phyloP scores from a whole-genome alignment of 2,113 vertebrate genomes.

The Hippocampus abdominalis region DNA sequence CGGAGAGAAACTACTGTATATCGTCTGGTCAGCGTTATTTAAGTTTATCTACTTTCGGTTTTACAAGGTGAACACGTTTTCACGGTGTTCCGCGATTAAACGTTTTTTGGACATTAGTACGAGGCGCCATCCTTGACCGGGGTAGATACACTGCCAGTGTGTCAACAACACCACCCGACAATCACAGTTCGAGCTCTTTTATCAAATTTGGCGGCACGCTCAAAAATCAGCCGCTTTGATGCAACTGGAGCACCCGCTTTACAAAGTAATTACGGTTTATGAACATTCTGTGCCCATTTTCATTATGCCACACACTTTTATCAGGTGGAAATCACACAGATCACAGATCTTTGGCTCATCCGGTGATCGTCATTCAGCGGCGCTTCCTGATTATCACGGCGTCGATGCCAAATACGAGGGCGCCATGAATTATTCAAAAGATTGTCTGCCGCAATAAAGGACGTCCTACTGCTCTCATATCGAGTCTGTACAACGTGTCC shows the following conservation, averaged over 20 bases:
- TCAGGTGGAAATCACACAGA: conserved; percentile 21
- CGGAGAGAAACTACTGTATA: no score
- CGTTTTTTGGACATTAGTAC: no score
- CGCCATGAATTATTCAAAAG: conserved; percentile 49
- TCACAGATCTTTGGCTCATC: conserved; percentile 38
- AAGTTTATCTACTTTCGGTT: no score
- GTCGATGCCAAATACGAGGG: conserved; percentile 42
- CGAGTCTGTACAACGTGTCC: conserved; percentile 35
- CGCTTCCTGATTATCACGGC: conserved; percentile 43
- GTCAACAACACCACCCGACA: conserved; percentile 25
- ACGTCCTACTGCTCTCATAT: conserved; percentile 31
- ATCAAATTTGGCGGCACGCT: conserved; percentile 16
- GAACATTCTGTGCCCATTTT: conserved; percentile 12
- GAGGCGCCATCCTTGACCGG: no score
- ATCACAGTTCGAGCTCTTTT: conserved; percentile 5
- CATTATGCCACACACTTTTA: conserved; percentile 36
- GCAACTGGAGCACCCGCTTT: conserved; percentile 24
- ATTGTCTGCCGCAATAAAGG: conserved; percentile 48
- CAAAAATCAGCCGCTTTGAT: conserved; percentile 10
- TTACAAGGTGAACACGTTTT: no score
- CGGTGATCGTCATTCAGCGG: conserved; percentile 43
- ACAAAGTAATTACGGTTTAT: conserved; percentile 36
- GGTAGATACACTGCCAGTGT: no score
- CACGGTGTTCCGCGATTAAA: no score
- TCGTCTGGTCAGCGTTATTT: no score